Percentiles rank a stretch among this genome's conserved stretches.
phyloP scores from a whole-genome alignment of 2,888 invertebrate species.

The Fragum fragum region DNA sequence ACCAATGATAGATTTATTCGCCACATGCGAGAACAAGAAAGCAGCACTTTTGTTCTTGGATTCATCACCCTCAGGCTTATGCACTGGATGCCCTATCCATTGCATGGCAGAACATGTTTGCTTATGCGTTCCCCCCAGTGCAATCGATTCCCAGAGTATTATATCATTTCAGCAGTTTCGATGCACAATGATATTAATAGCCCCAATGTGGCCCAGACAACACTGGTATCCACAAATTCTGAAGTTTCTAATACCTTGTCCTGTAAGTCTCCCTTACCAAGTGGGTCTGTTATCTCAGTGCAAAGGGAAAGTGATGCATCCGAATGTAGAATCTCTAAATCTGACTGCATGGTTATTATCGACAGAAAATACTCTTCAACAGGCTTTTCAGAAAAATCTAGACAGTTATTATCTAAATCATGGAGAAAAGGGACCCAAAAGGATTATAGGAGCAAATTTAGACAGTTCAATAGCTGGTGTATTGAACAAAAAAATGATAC shows the following conservation, averaged over 20 bases:
- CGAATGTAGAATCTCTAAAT: constrained; percentile 17
- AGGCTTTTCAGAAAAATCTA: too few relatives aligned
- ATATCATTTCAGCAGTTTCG: constrained; percentile 34
- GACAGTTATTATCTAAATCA: constrained; percentile 9
- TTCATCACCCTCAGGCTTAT: constrained; percentile 32
- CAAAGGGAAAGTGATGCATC: too few relatives aligned
- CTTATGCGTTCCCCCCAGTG: constrained; percentile 48
- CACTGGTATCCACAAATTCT: constrained; percentile 45
- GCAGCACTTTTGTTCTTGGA: constrained; percentile 18
- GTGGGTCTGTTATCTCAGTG: constrained; percentile 15
- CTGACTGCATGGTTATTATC: constrained; percentile 49
- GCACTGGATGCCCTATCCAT: constrained; percentile 47
- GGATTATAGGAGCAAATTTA: constrained; percentile 40
- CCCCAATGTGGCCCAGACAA: constrained; percentile 45
- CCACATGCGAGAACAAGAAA: constrained; percentile 21
- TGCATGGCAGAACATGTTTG: constrained; percentile 50
- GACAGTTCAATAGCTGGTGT: constrained; percentile 42
- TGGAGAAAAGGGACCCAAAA: constrained; percentile 31
- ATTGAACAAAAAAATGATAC: constrained; percentile 39
- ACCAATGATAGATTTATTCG: constrained; percentile 22
- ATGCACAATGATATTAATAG: constrained; percentile 45
- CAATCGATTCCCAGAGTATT: constrained; percentile 41
- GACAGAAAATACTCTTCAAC: too few relatives aligned
- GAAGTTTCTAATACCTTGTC: constrained; percentile 33
- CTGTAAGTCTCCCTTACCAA: constrained; percentile 27